Percentiles rank a stretch among this genome's conserved stretches.
These are phyloP conservation scores for Aegypius monachus DNA, from an alignment of 2,113 vertebrate species.

Conservation along the genomic window DNA sequence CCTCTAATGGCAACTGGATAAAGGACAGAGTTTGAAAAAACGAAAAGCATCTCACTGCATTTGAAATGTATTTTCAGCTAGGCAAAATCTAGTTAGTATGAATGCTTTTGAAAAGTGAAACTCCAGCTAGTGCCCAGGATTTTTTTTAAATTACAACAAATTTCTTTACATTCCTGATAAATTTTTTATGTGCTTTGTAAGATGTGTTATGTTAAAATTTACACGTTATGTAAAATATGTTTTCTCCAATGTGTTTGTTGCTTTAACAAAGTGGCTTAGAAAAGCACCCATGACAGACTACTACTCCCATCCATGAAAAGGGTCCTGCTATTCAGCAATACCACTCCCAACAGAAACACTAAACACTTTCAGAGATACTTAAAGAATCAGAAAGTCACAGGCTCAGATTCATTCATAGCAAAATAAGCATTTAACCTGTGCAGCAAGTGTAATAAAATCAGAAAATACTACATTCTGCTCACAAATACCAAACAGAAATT, in stretches of 20 bases:
- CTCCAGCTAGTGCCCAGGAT: not conserved
- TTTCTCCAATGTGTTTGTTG: not conserved
- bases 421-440: not conserved
- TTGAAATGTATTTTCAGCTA: not conserved
- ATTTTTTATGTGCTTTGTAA: not conserved
- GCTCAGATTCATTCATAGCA: not conserved
- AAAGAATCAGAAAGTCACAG: not conserved
- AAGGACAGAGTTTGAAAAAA: not conserved
- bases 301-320: not conserved
- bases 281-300: not conserved
- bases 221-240: fast-evolving
- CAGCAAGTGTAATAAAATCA: not conserved
- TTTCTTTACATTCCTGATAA: not conserved
- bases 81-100: not conserved
- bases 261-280: not conserved
- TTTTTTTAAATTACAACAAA: not conserved
- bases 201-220: not conserved
- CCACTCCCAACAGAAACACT: not conserved
- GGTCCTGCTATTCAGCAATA: not conserved
- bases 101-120: not conserved
- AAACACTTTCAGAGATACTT: not conserved
- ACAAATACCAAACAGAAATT: not conserved
- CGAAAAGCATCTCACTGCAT: not conserved
- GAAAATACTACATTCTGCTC: not conserved
- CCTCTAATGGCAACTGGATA: constrained; percentile 32